Conservation (phyloP, 2,797 vertebrate species). For the Neosalanx taihuensis region DNA sequence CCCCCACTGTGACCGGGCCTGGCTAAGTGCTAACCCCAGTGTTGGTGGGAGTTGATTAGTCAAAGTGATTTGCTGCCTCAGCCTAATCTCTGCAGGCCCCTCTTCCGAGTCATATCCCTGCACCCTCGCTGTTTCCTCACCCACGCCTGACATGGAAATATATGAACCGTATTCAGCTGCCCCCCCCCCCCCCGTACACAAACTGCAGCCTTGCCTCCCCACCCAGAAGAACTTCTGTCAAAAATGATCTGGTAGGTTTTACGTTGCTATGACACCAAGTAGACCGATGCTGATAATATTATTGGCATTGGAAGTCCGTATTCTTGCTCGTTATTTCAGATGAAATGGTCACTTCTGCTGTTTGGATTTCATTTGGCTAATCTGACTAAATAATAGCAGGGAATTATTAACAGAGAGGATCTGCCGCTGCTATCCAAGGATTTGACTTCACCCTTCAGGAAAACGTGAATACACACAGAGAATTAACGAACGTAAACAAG, state of each 20-base stretch:
- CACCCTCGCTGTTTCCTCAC: not conserved
- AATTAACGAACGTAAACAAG: conserved; percentile 59
- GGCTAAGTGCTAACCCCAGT: conserved; percentile 48
- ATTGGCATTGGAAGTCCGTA: not conserved
- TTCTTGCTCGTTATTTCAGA: not conserved
- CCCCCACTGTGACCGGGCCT: conserved; percentile 41
- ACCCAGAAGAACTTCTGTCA: not conserved
- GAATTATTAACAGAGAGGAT: not conserved
- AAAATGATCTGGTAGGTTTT: not conserved
- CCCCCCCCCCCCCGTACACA: not conserved
- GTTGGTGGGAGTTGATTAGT: conserved; percentile 58
- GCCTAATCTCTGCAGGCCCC: conserved; percentile 35
- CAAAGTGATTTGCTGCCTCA: conserved; percentile 58
- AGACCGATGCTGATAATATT: not conserved
- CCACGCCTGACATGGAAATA: conserved; percentile 26
- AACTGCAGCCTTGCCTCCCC: not conserved
- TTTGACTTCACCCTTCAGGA: conserved; percentile 43
- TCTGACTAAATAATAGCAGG: not conserved
- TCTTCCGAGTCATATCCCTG: not conserved
- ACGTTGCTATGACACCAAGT: not conserved
- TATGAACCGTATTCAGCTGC: not conserved
- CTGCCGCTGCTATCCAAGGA: not conserved
- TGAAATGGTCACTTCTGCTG: not conserved
- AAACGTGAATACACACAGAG: conserved; percentile 45
- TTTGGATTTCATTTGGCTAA: not conserved